Evolutionary conservation across 2,888 invertebrate genomes (phyloP).

Genomic region (Rotaria sp.): DNA sequence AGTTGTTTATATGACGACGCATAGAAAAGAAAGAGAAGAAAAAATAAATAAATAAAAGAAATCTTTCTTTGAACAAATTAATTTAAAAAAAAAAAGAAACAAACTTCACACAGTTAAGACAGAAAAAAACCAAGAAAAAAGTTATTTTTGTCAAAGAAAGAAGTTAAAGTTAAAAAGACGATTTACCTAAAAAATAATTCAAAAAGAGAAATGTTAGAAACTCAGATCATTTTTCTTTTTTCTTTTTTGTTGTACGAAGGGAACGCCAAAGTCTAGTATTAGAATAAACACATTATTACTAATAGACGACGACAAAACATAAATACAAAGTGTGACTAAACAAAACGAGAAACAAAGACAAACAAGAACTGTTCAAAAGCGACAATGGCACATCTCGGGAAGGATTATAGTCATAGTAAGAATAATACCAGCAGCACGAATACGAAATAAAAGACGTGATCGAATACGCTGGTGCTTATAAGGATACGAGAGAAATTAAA

Average conservation of each 20-base stretch:
- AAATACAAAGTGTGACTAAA: not conserved
- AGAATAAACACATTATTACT: not conserved
- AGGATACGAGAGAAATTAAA: not conserved
- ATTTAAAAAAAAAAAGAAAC: not conserved
- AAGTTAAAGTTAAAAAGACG: not conserved
- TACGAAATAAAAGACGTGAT: not conserved
- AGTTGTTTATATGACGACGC: not conserved
- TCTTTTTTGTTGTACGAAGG: not conserved
- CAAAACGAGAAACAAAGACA: not conserved
- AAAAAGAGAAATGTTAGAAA: not conserved
- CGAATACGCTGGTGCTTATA: not conserved
- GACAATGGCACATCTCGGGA: not conserved
- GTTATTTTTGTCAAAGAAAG: not conserved
- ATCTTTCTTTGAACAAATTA: not conserved
- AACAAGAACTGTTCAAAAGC: constrained; percentile 7
- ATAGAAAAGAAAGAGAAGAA: not conserved
- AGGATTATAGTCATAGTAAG: not conserved
- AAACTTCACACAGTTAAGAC: not conserved
- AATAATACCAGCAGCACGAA: not conserved
- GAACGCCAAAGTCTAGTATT: not conserved
- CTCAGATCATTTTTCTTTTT: not conserved
- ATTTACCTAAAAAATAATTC: not conserved
- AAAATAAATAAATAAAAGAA: not conserved
- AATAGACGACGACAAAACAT: not conserved
- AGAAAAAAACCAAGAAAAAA: not conserved